Percentiles rank a stretch among this genome's conserved stretches.
These are phyloP conservation scores for Monopis laevigella DNA, from an alignment of 2,888 invertebrate genomes.

Conservation along the genomic window DNA sequence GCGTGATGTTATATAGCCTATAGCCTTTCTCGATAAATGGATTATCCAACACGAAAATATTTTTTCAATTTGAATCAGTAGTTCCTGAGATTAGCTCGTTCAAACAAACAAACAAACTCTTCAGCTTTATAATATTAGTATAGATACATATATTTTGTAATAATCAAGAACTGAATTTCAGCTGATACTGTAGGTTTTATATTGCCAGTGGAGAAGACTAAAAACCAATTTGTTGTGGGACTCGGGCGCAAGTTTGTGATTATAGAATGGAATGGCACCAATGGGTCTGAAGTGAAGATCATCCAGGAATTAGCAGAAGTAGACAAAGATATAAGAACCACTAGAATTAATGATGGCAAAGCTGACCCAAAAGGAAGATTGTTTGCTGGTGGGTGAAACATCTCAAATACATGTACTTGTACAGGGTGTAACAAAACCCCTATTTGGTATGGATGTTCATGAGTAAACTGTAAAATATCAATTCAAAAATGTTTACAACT, in stretches of 20 bases:
- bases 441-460: too few species aligned
- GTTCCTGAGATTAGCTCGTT: too few species aligned
- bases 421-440: too few species aligned
- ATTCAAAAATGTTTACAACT: too few species aligned
- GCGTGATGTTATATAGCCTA: too few species aligned
- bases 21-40: too few species aligned
- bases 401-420: too few species aligned
- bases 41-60: too few species aligned
- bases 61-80: too few species aligned
- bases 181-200: conserved; percentile 63
- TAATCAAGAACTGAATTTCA: conserved; percentile 20
- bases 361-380: conserved; percentile 78
- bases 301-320: conserved; percentile 63
- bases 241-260: conserved; percentile 67
- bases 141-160: not conserved
- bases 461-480: too few species aligned
- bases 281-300: conserved; percentile 50
- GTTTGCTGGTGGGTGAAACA: conserved; percentile 71
- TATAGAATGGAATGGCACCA: conserved; percentile 73
- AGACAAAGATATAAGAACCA: conserved; percentile 61
- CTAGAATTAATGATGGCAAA: conserved; percentile 82
- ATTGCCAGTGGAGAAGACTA: conserved; percentile 69
- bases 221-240: conserved; percentile 72
- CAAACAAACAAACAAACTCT: too few species aligned
- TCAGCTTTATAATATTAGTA: too few species aligned